Conservation (phyloP, 2,113 vertebrate species). For the Tragelaphus scriptus region DNA sequence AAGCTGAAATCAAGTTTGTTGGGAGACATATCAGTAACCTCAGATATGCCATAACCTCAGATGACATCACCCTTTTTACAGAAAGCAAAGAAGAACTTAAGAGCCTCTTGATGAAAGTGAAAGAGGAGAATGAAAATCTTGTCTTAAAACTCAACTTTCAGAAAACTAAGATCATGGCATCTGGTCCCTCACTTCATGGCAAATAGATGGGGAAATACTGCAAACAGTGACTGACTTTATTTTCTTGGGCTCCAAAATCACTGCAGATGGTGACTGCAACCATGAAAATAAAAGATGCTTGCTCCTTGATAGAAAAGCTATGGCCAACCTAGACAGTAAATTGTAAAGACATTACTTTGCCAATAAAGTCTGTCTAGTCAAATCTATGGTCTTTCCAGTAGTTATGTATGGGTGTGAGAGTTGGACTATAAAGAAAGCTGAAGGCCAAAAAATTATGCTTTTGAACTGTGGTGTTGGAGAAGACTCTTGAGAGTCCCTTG, state of each 20-base stretch:
- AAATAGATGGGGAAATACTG: neutral
- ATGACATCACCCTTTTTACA: neutral
- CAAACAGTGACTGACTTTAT: neutral
- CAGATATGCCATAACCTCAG: neutral
- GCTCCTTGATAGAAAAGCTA: neutral
- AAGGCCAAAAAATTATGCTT: neutral
- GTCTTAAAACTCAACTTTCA: neutral
- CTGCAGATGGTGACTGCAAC: neutral
- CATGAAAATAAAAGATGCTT: neutral
- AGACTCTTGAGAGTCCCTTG: neutral
- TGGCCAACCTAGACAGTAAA: neutral
- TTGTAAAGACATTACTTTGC: neutral
- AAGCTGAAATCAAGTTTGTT: neutral
- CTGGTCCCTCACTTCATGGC: neutral
- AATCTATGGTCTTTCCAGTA: neutral
- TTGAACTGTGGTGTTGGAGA: neutral
- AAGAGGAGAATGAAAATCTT: neutral
- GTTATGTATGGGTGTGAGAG: neutral
- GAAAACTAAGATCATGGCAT: neutral
- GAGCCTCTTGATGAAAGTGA: neutral
- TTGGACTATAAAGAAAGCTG: neutral
- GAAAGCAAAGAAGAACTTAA: neutral
- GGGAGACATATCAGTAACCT: neutral
- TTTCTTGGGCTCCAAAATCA: neutral
- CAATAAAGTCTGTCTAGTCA: neutral